These are phyloP conservation scores for Dipodomys stephensi DNA, from an alignment of 2,113 vertebrate species.

Conservation along the genomic window DNA sequence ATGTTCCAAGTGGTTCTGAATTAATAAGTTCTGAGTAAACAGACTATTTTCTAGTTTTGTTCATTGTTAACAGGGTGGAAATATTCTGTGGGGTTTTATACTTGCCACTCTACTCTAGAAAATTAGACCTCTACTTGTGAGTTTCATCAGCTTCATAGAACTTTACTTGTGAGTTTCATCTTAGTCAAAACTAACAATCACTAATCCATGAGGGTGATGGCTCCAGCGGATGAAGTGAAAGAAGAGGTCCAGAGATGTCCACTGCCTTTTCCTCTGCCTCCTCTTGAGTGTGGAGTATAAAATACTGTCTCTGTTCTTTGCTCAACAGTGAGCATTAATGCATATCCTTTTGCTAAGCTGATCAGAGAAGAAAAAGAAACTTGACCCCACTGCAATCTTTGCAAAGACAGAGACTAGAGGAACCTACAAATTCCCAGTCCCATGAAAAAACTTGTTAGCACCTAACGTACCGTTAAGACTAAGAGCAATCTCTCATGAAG, in stretches of 20 bases:
- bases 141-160: background rate
- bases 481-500: background rate
- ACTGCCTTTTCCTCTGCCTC: background rate
- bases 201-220: background rate
- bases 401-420: background rate
- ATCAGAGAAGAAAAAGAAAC: background rate
- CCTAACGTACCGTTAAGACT: background rate
- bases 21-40: background rate
- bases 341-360: constrained; percentile 22
- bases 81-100: background rate
- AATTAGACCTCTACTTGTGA: background rate
- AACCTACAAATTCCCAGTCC: background rate
- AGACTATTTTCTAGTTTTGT: constrained; percentile 20
- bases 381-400: background rate
- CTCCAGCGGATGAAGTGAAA: background rate
- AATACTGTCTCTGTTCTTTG: background rate
- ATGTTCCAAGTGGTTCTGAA: background rate
- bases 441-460: constrained; percentile 28
- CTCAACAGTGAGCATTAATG: constrained; percentile 22
- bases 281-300: background rate
- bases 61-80: background rate
- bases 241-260: background rate
- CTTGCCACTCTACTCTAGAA: background rate
- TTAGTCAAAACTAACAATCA: background rate
- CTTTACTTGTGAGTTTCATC: background rate